Conservation (phyloP, 92 coral and sea anemone genomes). For the Parazoanthus atlanticus region DNA sequence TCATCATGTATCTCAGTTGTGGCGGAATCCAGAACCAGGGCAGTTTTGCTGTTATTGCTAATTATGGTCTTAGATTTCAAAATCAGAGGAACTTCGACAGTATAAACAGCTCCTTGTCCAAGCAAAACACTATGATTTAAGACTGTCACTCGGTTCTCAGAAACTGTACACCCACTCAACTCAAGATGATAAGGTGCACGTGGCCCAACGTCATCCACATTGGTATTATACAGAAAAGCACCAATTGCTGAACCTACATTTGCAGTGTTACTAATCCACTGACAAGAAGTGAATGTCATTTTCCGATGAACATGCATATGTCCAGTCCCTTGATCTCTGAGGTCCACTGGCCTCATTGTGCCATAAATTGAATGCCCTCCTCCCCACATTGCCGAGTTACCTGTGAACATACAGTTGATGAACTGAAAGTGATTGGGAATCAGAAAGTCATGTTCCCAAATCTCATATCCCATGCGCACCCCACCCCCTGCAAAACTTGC, state of each 20-base stretch:
- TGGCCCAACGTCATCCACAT: constrained; percentile 82
- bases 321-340: not conserved
- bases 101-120: constrained; percentile 86
- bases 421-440: constrained; percentile 47
- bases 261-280: constrained; percentile 62
- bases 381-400: constrained; percentile 67
- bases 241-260: constrained; percentile 91
- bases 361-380: constrained; percentile 73
- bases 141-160: constrained; percentile 52
- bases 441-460: constrained; percentile 34
- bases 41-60: constrained; percentile 66
- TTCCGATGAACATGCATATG: constrained; percentile 31
- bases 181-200: constrained; percentile 63
- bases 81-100: constrained; percentile 76
- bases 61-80: constrained; percentile 52
- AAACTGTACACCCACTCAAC: constrained; percentile 58
- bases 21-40: constrained; percentile 78
- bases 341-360: constrained; percentile 54
- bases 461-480: constrained; percentile 63
- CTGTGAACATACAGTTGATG: constrained; percentile 40
- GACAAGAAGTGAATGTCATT: constrained; percentile 57
- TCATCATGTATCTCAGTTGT: constrained; percentile 57
- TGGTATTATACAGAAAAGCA: constrained; percentile 71
- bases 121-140: constrained; percentile 46
- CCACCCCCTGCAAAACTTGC: constrained; percentile 84